phyloP scores from a whole-genome alignment of 2,797 vertebrate genomes.

The Leptoclinus maculatus region DNA sequence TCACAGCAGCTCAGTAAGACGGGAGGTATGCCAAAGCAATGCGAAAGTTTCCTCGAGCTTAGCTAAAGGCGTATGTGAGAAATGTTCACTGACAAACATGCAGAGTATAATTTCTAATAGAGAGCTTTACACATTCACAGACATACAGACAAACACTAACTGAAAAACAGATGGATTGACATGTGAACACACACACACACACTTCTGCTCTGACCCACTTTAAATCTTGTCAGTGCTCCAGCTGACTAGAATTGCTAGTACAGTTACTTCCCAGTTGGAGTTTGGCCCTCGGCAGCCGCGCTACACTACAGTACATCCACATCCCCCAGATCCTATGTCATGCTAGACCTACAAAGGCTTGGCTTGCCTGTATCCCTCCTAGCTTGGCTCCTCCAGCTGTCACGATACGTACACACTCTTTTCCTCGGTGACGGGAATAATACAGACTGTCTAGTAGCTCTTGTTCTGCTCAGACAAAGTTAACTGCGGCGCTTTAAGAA shows the following conservation, averaged over 20 bases:
- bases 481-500: slow-evolving; percentile 38
- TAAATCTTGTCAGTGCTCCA: slow-evolving; percentile 54
- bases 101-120: slow-evolving; percentile 20
- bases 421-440: slow-evolving; percentile 43
- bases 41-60: slow-evolving; percentile 30
- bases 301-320: slow-evolving; percentile 49
- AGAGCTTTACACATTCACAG: slow-evolving; percentile 18
- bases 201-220: slow-evolving; percentile 71
- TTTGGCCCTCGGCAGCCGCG: slow-evolving; percentile 62
- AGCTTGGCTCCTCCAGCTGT: slow-evolving; percentile 68
- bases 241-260: slow-evolving; percentile 55
- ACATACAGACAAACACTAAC: slow-evolving; percentile 11
- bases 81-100: slow-evolving; percentile 28
- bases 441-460: slow-evolving; percentile 37
- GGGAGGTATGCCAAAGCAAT: slow-evolving; percentile 5
- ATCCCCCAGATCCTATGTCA: slow-evolving; percentile 67
- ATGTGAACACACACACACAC: slow-evolving; percentile 3
- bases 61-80: slow-evolving; percentile 4
- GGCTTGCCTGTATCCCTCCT: slow-evolving; percentile 45
- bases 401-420: slow-evolving; percentile 34
- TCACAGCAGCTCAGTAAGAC: slow-evolving; percentile 7
- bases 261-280: slow-evolving; percentile 64
- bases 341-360: slow-evolving; percentile 56
- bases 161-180: slow-evolving; percentile 35
- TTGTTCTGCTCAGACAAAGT: slow-evolving; percentile 54